Conservation (phyloP, 2,888 invertebrate species). For the Drosophila koepferae region DNA sequence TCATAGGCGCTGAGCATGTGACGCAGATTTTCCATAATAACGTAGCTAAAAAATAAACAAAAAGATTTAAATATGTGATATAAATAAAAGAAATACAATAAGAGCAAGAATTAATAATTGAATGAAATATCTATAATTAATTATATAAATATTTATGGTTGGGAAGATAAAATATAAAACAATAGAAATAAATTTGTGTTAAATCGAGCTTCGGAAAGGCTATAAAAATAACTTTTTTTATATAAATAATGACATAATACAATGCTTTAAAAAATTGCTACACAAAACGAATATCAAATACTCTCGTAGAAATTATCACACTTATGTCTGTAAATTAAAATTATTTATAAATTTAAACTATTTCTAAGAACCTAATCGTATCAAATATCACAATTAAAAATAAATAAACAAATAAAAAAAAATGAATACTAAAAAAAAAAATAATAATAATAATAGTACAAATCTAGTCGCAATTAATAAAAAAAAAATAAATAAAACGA, state of each 20-base stretch:
- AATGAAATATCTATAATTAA: neutral
- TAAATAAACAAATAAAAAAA: too few species aligned
- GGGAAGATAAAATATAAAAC: neutral
- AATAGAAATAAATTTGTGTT: neutral
- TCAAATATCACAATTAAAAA: too few species aligned
- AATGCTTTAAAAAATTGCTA: too few species aligned
- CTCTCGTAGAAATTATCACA: neutral
- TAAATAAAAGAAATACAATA: too few species aligned
- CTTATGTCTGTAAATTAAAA: too few species aligned
- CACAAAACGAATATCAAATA: too few species aligned
- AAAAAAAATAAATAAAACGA: too few species aligned
- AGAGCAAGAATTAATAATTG: neutral
- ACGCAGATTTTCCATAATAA: constrained; percentile 97
- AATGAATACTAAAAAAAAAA: too few species aligned
- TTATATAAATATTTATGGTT: neutral
- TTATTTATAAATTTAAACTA: too few species aligned
- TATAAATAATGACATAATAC: neutral
- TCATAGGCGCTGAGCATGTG: constrained; percentile 92
- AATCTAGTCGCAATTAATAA: too few species aligned
- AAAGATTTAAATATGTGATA: neutral
- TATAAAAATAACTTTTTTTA: neutral
- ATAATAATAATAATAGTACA: too few species aligned
- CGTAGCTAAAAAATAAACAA: constrained; percentile 88
- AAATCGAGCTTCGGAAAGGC: neutral
- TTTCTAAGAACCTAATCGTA: too few species aligned